phyloP scores from a whole-genome alignment of 2,113 vertebrate genomes.

The Pseudopipra pipra region DNA sequence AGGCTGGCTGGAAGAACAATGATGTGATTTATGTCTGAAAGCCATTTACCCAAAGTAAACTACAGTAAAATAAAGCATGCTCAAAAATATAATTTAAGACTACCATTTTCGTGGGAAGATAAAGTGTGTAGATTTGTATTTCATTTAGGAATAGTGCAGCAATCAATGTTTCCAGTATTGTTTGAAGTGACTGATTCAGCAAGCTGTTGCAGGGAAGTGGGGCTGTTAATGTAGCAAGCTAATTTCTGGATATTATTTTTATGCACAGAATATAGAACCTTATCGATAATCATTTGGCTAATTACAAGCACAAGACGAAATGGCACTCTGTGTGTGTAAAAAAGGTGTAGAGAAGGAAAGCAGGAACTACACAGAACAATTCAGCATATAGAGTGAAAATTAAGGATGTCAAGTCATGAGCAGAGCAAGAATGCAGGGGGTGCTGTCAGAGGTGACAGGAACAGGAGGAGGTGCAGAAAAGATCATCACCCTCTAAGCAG shows the following conservation, averaged over 20 bases:
- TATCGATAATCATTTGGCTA: background rate
- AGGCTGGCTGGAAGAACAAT: background rate
- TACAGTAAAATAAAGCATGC: background rate
- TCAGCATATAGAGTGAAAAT: background rate
- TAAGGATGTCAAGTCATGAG: background rate
- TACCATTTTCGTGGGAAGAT: background rate
- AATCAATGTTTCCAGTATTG: constrained; percentile 16
- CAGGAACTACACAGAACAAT: background rate
- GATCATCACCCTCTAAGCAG: background rate
- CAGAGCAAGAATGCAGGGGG: background rate
- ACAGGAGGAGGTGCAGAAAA: background rate
- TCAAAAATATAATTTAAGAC: background rate
- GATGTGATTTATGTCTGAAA: background rate
- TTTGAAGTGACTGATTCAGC: background rate
- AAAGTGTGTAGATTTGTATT: background rate
- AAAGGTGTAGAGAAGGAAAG: background rate
- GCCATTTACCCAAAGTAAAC: constrained; percentile 24
- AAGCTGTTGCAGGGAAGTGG: background rate
- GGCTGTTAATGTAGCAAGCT: background rate
- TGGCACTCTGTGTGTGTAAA: background rate
- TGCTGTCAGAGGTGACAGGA: background rate
- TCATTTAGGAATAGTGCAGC: background rate
- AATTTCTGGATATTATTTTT: constrained; percentile 14
- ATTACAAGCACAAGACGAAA: background rate
- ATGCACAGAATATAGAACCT: background rate